A percentile compares a stretch with the other conserved stretches of the same genome.
Conservation (phyloP, 2,888 invertebrate genomes). For the Kuschelorhynchus macadamiae region DNA sequence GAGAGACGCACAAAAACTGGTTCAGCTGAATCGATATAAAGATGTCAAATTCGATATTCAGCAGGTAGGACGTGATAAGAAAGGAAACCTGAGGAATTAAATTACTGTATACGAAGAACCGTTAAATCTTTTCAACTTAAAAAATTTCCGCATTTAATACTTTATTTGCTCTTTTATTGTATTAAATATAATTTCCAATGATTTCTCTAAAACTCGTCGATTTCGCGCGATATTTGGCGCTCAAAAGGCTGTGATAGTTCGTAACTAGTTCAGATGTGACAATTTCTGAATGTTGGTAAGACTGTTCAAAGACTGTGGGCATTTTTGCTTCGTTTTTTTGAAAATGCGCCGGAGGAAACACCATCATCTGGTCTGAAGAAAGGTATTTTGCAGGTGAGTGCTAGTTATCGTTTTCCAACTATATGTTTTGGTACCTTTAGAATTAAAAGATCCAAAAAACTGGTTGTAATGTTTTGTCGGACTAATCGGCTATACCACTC, state of each 20-base stretch:
- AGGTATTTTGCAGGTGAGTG: slow-evolving; percentile 42
- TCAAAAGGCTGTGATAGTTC: background rate
- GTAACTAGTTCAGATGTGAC: slow-evolving; percentile 31
- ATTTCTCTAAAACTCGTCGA: background rate
- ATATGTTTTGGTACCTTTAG: no score
- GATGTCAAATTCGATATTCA: slow-evolving; percentile 59
- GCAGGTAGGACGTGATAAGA: slow-evolving; percentile 44
- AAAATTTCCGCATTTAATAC: background rate
- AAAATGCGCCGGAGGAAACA: slow-evolving; percentile 50
- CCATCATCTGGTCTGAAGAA: slow-evolving; percentile 42
- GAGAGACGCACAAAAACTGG: slow-evolving; percentile 61
- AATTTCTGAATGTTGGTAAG: slow-evolving; percentile 41
- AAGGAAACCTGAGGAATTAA: slow-evolving; percentile 35
- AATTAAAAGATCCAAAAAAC: no score
- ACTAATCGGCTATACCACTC: no score
- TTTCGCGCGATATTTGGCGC: slow-evolving; percentile 21
- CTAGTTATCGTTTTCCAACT: no score
- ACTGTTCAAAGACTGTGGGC: slow-evolving; percentile 43
- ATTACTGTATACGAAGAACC: slow-evolving; percentile 34
- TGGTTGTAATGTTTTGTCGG: no score
- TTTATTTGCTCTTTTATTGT: no score
- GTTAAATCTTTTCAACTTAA: slow-evolving; percentile 15
- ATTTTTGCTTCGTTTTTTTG: slow-evolving; percentile 46
- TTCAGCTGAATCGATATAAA: slow-evolving; percentile 61
- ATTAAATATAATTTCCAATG: background rate